A percentile compares a stretch with the other conserved stretches of the same genome.
Conservation (phyloP, 2,113 vertebrate species). For the Candoia aspera region DNA sequence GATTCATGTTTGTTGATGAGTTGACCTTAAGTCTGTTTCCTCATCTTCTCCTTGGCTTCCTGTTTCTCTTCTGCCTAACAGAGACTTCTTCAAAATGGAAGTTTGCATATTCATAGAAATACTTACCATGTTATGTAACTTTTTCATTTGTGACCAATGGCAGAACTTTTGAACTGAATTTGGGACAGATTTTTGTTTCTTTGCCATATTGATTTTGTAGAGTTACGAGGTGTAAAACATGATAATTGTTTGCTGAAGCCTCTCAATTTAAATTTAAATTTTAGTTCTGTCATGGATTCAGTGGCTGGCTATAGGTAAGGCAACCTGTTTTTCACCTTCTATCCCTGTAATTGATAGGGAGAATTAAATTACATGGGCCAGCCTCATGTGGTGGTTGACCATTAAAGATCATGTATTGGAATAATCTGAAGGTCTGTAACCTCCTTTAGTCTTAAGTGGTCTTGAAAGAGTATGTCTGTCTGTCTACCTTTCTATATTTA, state of each 20-base stretch:
- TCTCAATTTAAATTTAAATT: background rate
- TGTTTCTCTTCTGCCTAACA: background rate
- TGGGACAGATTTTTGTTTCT: background rate
- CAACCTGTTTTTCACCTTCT: background rate
- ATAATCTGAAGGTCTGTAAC: background rate
- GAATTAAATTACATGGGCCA: background rate
- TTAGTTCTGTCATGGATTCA: background rate
- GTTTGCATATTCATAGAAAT: background rate
- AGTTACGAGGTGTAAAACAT: background rate
- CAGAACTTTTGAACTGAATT: background rate
- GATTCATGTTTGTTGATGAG: background rate
- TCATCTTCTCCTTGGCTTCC: background rate
- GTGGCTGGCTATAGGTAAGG: background rate
- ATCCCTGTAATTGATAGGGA: background rate
- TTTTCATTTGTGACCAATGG: background rate
- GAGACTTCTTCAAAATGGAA: background rate
- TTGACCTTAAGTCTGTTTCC: background rate
- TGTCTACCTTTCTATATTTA: background rate
- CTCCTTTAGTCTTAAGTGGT: background rate
- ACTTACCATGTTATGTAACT: background rate
- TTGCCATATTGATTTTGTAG: background rate
- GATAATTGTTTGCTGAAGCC: conserved; percentile 13
- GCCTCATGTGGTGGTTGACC: background rate
- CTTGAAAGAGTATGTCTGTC: background rate
- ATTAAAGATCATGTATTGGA: background rate